Conservation (phyloP, 2,113 vertebrate genomes). For the Rhinoderma darwinii region DNA sequence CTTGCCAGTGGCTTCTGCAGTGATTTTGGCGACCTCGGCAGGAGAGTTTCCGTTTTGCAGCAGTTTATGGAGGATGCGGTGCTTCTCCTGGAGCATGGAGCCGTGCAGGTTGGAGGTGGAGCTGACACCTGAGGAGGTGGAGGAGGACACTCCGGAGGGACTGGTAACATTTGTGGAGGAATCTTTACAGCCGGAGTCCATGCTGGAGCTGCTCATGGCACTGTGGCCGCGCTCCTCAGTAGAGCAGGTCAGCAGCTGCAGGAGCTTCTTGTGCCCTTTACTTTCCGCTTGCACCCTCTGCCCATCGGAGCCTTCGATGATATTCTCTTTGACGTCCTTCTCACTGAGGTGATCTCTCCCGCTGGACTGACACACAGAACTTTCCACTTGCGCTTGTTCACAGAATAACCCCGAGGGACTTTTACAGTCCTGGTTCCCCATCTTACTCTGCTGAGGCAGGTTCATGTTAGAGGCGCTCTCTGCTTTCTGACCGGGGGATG, state of each 20-base stretch:
- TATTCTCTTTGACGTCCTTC: slow-evolving; percentile 80
- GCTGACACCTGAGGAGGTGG: slow-evolving; percentile 79
- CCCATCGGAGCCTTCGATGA: slow-evolving; percentile 72
- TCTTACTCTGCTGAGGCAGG: slow-evolving; percentile 78
- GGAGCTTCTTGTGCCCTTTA: slow-evolving; percentile 93
- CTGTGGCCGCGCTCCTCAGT: slow-evolving; percentile 84
- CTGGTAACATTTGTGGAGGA: slow-evolving; percentile 80
- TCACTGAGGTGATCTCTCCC: slow-evolving; percentile 75
- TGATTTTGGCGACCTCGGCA: slow-evolving; percentile 95
- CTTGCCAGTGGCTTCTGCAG: slow-evolving; percentile 90
- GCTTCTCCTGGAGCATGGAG: slow-evolving; percentile 91
- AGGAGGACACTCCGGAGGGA: slow-evolving; percentile 91
- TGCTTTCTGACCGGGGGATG: slow-evolving; percentile 87
- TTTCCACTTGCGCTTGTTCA: slow-evolving; percentile 83
- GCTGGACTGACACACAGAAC: slow-evolving; percentile 84
- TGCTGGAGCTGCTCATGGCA: slow-evolving; percentile 70
- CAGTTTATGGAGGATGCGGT: slow-evolving; percentile 96
- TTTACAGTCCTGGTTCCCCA: slow-evolving; percentile 83
- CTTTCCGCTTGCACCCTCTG: slow-evolving; percentile 80
- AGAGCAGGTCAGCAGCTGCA: slow-evolving; percentile 92
- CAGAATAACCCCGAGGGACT: slow-evolving; percentile 82
- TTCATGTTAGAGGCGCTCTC: slow-evolving; percentile 88
- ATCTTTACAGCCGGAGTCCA: slow-evolving; percentile 84
- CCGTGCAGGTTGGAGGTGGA: slow-evolving; percentile 81
- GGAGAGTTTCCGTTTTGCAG: slow-evolving; percentile 96